Percentiles rank a stretch among this genome's conserved stretches.
Evolutionary conservation across 2,113 vertebrate species (phyloP).

Genomic region (Indri indri): DNA sequence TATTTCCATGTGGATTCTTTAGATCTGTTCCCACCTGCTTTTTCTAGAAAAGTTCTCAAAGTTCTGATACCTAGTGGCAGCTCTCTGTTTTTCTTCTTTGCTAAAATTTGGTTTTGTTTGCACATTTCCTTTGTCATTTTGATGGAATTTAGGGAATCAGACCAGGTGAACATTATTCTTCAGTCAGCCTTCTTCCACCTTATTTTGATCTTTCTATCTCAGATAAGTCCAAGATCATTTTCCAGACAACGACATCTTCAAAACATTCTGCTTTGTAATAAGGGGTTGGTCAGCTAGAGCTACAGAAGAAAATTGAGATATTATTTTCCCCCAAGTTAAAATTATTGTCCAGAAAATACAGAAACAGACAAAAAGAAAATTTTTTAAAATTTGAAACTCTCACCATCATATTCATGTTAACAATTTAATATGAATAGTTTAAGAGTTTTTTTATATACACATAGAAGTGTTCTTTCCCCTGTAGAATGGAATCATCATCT

Average conservation of each 20-base stretch:
- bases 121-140: background rate
- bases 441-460: background rate
- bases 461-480: background rate
- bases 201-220: background rate
- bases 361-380: background rate
- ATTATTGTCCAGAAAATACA: background rate
- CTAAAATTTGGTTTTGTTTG: background rate
- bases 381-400: background rate
- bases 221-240: background rate
- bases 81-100: background rate
- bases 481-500: background rate
- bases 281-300: background rate
- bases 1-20: background rate
- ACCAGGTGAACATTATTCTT: background rate
- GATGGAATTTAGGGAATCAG: background rate
- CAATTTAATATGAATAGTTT: slow-evolving; percentile 1
- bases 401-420: background rate
- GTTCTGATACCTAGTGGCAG: background rate
- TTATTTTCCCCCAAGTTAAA: background rate
- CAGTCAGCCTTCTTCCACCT: background rate
- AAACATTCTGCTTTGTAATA: slow-evolving; percentile 37
- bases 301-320: background rate
- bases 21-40: background rate
- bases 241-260: background rate
- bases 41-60: background rate